Percentiles rank a stretch among this genome's conserved stretches.
Evolutionary conservation across 2,113 vertebrate species (phyloP).

Genomic region (Cephalopterus ornatus): DNA sequence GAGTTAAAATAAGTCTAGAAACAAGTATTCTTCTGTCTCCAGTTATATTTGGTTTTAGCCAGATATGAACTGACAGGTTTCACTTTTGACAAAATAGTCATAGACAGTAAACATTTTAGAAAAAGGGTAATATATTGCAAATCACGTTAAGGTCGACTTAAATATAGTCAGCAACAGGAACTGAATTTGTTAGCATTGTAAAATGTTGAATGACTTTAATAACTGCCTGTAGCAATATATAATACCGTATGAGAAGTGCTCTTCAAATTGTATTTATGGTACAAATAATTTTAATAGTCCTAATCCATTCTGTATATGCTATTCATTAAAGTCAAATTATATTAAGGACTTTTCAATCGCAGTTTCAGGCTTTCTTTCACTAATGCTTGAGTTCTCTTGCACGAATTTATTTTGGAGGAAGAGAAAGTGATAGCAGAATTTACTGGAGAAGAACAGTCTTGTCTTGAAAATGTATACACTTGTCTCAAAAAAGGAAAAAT

Average conservation of each 20-base stretch:
- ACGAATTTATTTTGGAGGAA: neutral
- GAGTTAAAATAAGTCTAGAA: neutral
- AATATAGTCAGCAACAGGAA: neutral
- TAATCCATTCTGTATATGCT: neutral
- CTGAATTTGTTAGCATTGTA: neutral
- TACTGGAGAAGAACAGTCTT: neutral
- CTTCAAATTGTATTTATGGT: neutral
- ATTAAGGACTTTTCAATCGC: neutral
- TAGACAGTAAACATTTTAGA: neutral
- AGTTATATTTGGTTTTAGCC: neutral
- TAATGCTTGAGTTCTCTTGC: neutral
- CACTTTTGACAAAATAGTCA: neutral
- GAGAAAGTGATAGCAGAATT: neutral
- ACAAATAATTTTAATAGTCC: neutral
- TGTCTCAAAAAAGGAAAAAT: neutral
- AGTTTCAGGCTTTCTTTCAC: neutral
- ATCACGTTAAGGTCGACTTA: neutral
- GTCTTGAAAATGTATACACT: neutral
- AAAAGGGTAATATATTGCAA: neutral
- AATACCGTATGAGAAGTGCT: neutral
- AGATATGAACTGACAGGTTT: neutral
- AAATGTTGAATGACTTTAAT: slow-evolving; percentile 5
- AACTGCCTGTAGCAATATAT: neutral
- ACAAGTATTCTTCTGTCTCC: neutral
- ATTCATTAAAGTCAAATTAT: neutral